Evolutionary conservation across 2,113 vertebrate genomes (phyloP).

Genomic region (Climacteris rufus): DNA sequence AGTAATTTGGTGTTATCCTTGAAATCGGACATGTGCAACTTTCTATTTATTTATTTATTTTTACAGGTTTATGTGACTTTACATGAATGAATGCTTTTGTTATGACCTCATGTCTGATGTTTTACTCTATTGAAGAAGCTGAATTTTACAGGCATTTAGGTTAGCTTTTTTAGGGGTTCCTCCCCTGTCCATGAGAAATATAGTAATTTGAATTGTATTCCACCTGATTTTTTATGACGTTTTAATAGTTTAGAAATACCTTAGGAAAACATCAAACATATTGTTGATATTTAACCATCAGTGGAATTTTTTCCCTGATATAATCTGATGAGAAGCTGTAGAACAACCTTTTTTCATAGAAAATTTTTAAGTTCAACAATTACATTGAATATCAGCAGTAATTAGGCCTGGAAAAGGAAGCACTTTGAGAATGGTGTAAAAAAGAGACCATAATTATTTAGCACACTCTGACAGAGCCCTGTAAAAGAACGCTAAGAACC

Average conservation of each 20-base stretch:
- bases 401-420: constrained; percentile 32
- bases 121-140: not conserved
- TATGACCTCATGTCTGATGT: not conserved
- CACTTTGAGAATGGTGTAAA: not conserved
- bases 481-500: not conserved
- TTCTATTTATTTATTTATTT: not conserved
- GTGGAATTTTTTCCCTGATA: not conserved
- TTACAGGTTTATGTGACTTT: not conserved
- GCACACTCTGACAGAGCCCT: not conserved
- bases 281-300: not conserved
- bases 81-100: not conserved
- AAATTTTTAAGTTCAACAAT: constrained; percentile 37
- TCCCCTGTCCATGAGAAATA: not conserved
- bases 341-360: not conserved
- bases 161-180: rapidly evolving
- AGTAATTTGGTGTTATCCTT: not conserved
- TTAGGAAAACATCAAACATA: not conserved
- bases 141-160: not conserved
- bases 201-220: not conserved
- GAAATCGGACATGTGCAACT: rapidly evolving
- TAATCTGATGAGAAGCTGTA: not conserved
- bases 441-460: constrained; percentile 15
- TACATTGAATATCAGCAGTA: constrained; percentile 23
- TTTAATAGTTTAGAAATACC: not conserved
- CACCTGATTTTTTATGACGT: not conserved